These are phyloP conservation scores for Eledona agricola DNA, from an alignment of 2,888 invertebrate species.

Conservation along the genomic window DNA sequence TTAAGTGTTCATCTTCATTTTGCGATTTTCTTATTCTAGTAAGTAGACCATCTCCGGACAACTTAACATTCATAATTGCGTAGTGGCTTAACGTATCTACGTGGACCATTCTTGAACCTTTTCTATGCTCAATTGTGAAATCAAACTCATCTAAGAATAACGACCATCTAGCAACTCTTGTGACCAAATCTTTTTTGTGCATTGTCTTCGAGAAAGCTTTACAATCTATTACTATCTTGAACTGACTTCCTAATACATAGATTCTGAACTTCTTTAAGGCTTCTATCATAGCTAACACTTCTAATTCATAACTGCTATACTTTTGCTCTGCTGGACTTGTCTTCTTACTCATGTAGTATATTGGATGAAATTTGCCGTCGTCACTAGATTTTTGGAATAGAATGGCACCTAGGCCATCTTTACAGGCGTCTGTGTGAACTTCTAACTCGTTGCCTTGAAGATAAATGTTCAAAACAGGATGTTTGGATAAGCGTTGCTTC, in stretches of 20 bases:
- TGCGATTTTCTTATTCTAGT: no score
- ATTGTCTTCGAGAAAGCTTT: slow-evolving; percentile 52
- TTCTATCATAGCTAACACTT: slow-evolving; percentile 53
- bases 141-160: slow-evolving; percentile 49
- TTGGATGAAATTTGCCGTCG: slow-evolving; percentile 42
- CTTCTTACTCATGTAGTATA: slow-evolving; percentile 46
- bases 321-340: slow-evolving; percentile 40
- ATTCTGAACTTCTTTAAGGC: slow-evolving; percentile 53
- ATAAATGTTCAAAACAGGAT: slow-evolving; percentile 41
- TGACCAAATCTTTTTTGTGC: slow-evolving; percentile 47
- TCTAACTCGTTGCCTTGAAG: slow-evolving; percentile 33
- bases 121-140: slow-evolving; percentile 48
- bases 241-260: slow-evolving; percentile 48
- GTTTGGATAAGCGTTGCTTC: slow-evolving; percentile 30
- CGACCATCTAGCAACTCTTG: slow-evolving; percentile 51
- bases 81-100: slow-evolving; percentile 49
- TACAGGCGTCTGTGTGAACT: slow-evolving; percentile 41
- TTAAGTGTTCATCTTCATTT: no score
- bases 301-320: slow-evolving; percentile 54
- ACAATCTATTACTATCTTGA: slow-evolving; percentile 54
- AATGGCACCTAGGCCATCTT: slow-evolving; percentile 39
- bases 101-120: slow-evolving; percentile 47
- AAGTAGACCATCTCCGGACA: no score
- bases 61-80: no score
- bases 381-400: slow-evolving; percentile 36